Evolutionary conservation across 1,140 invertebrate species (phyloP).

Genomic region (Drosophila varians): DNA sequence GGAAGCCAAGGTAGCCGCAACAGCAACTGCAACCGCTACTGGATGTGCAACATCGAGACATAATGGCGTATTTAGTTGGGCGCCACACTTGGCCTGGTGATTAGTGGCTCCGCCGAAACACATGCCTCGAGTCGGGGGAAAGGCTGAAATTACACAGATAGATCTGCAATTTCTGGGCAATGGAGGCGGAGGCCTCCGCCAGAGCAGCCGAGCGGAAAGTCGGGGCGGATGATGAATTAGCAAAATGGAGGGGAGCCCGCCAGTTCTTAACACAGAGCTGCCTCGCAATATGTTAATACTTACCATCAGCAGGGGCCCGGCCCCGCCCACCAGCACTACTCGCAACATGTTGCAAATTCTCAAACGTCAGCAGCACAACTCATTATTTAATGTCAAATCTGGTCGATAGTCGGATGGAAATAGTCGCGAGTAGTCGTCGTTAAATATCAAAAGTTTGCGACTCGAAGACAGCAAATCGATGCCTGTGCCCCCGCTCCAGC

Average conservation of each 20-base stretch:
- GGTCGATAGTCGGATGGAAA: conserved; percentile 43
- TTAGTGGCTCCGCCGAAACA: conserved; percentile 13
- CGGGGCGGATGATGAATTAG: conserved; percentile 66
- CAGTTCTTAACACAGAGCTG: background rate
- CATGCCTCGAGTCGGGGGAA: conserved; percentile 13
- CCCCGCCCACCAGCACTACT: conserved; percentile 10
- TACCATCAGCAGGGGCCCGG: conserved; percentile 22
- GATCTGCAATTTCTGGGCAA: conserved; percentile 37
- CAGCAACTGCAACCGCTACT: conserved; percentile 21
- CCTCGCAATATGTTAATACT: conserved; percentile 55
- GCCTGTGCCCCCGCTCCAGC: conserved; percentile 7
- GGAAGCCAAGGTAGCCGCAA: conserved; percentile 33
- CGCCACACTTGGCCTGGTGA: conserved; percentile 17
- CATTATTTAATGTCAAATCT: conserved; percentile 82
- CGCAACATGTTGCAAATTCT: conserved; percentile 73
- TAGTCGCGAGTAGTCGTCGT: conserved; percentile 30
- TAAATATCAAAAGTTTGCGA: conserved; percentile 73
- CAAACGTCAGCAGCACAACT: conserved; percentile 73
- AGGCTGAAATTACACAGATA: conserved; percentile 25
- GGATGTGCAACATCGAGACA: conserved; percentile 20
- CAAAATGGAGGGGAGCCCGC: conserved; percentile 1
- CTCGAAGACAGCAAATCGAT: conserved; percentile 75
- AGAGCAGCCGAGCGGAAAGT: conserved; percentile 51
- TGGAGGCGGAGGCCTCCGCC: background rate
- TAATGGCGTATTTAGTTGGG: conserved; percentile 66